Evolutionary conservation across 1,140 invertebrate species (phyloP).

Genomic region (Rhopalosiphum maidis): DNA sequence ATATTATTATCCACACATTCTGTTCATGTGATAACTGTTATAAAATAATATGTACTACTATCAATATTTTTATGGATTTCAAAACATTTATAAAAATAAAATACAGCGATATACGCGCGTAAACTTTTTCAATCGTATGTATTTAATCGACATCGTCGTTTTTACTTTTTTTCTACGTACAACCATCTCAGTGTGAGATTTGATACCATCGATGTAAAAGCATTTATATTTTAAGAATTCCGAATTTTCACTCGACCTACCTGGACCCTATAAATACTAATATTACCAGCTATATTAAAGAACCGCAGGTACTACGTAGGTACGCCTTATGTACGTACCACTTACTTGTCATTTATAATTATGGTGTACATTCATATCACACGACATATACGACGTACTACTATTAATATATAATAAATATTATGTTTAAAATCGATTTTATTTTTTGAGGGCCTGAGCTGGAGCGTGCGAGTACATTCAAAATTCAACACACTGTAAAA

Average conservation of each 20-base stretch:
- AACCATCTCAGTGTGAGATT: neutral
- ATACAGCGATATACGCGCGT: neutral
- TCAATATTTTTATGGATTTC: neutral
- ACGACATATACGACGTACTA: no score
- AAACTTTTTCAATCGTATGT: neutral
- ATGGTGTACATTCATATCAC: no score
- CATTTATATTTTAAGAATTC: neutral
- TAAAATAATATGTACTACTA: neutral
- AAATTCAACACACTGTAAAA: neutral
- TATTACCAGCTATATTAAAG: neutral
- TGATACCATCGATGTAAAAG: neutral
- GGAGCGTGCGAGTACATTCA: no score
- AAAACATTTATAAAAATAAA: neutral
- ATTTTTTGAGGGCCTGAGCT: neutral
- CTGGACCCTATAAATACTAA: neutral
- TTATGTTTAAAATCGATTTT: neutral
- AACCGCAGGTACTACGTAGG: no score
- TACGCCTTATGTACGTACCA: neutral
- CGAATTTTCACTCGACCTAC: neutral
- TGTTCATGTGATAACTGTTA: neutral
- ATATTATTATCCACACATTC: neutral
- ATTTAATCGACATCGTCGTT: neutral
- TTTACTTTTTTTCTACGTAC: neutral
- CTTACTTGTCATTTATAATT: neutral
- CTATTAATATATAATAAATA: neutral